Evolutionary conservation across 2,888 invertebrate species (phyloP).

Genomic region (Leptogaster cylindrica): DNA sequence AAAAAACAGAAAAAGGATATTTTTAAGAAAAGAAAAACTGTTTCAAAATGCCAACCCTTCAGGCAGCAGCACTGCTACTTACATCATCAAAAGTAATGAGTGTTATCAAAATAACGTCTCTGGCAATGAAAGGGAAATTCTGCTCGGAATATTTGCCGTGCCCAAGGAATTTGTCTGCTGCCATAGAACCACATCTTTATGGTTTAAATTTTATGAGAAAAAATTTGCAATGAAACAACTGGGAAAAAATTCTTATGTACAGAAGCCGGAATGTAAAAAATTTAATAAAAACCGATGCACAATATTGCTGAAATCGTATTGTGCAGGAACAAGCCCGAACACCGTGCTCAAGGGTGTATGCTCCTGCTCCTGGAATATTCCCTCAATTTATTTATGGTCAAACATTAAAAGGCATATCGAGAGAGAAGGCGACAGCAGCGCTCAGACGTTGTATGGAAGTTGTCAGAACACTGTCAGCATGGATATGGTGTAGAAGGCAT

Average conservation of each 20-base stretch:
- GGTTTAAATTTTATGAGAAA: neutral
- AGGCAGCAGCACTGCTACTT: neutral
- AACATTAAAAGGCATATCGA: neutral
- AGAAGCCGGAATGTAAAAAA: neutral
- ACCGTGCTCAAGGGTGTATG: too few species aligned
- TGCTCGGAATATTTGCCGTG: neutral
- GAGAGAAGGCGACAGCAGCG: too few species aligned
- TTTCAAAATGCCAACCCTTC: neutral
- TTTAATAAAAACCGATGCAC: slow-evolving; percentile 8
- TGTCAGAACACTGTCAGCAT: too few species aligned
- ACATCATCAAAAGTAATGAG: slow-evolving; percentile 8
- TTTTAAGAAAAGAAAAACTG: neutral
- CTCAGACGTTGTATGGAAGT: too few species aligned
- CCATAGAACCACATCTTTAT: neutral
- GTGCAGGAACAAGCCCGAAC: neutral
- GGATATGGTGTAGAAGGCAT: too few species aligned
- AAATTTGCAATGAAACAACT: neutral
- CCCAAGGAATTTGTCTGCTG: neutral
- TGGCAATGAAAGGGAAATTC: neutral
- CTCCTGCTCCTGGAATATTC: neutral
- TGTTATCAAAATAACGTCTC: slow-evolving; percentile 12
- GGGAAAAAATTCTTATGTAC: neutral
- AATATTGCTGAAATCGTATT: neutral
- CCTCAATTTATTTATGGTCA: neutral
- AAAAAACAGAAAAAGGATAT: too few species aligned